Evolutionary conservation across 2,888 invertebrate genomes (phyloP).

Genomic region (Tolmerus cingulatus): DNA sequence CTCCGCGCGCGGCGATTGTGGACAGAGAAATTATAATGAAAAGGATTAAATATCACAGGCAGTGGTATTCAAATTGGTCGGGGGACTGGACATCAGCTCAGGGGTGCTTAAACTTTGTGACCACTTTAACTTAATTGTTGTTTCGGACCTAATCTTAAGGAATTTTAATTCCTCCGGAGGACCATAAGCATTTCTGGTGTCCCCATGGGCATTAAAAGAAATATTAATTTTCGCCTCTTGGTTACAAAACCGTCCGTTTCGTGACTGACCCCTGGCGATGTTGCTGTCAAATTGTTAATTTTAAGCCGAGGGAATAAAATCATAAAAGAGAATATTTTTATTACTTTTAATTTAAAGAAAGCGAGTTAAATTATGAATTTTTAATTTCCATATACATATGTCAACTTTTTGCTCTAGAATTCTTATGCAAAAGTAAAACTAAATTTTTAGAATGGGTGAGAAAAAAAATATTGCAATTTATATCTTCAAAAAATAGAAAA

Average conservation of each 20-base stretch:
- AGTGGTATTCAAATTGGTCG: conserved; percentile 27
- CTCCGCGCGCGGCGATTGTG: conserved; percentile 12
- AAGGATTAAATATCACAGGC: conserved; percentile 39
- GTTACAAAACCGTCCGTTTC: not conserved
- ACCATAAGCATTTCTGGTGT: not conserved
- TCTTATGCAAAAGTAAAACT: too few relatives aligned
- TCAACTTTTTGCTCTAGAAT: too few relatives aligned
- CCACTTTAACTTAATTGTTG: not conserved
- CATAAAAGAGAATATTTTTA: not conserved
- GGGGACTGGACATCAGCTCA: not conserved
- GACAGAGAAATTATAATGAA: conserved; percentile 29
- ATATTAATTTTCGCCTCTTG: not conserved
- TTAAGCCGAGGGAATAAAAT: not conserved
- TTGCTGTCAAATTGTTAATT: not conserved
- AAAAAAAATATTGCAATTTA: too few relatives aligned
- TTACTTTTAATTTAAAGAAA: not conserved
- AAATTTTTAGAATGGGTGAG: too few relatives aligned
- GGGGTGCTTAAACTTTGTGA: not conserved
- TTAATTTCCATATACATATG: not conserved
- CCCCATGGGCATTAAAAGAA: not conserved
- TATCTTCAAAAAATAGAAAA: too few relatives aligned
- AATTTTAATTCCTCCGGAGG: not conserved
- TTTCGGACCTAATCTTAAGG: not conserved
- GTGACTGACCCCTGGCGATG: not conserved
- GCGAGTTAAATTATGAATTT: not conserved